A percentile compares a stretch with the other conserved stretches of the same genome.
Evolutionary conservation across 2,113 vertebrate genomes (phyloP).

Genomic region (Nipponia nippon): DNA sequence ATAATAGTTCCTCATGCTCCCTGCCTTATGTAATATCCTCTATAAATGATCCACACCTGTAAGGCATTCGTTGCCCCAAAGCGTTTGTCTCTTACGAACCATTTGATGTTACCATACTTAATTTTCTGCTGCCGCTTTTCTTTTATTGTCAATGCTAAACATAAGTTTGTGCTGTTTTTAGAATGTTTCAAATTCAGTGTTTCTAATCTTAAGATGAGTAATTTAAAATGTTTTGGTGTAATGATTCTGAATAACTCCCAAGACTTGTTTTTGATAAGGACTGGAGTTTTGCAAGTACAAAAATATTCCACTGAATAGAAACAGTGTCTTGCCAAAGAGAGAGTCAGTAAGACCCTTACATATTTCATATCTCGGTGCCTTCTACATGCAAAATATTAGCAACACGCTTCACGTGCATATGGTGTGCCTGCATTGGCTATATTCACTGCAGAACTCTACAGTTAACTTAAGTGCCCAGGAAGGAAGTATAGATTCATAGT

Average conservation of each 20-base stretch:
- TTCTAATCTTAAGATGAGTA: not conserved
- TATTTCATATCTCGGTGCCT: not conserved
- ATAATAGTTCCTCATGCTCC: not conserved
- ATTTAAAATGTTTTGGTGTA: not conserved
- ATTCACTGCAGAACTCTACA: not conserved
- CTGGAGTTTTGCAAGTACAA: not conserved
- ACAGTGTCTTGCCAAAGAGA: not conserved
- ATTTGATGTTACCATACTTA: not conserved
- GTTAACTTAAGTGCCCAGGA: not conserved
- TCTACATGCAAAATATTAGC: not conserved
- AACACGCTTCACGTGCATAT: fast-evolving
- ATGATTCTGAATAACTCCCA: not conserved
- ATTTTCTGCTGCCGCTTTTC: not conserved
- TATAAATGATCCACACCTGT: not conserved
- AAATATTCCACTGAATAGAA: not conserved
- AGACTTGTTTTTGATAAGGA: not conserved
- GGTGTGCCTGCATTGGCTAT: not conserved
- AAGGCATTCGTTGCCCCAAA: not conserved
- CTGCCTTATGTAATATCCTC: not conserved
- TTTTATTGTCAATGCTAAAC: not conserved
- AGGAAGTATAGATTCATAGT: fast-evolving
- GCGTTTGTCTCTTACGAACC: not conserved
- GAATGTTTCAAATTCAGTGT: not conserved
- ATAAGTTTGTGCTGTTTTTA: not conserved
- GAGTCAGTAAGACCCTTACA: not conserved